Base-by-base conservation (phyloP, 2,888 invertebrate genomes). In the Charanyca ferruginea region DNA sequence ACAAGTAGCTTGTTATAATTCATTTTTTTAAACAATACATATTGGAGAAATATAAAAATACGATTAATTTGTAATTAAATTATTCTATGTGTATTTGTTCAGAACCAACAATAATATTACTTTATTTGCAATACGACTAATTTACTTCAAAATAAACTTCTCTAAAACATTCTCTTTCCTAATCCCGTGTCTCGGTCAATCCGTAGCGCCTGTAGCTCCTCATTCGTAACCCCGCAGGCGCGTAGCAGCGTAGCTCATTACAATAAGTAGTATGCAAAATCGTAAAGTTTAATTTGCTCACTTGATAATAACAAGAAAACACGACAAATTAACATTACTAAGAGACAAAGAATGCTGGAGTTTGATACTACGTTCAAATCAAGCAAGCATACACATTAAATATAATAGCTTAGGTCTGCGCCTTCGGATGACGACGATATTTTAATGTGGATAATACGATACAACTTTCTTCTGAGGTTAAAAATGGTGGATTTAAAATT, bases 311-410 rank as follows among this genome's bases (percentile, higher is more conserved):
- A 92, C 85, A 88, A 92, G 91, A 88, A 92, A 91, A 91, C 89
- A 90, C 90, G 93, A 94, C 94, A 94, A 94, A 95, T 94, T 94
- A 94, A 92, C 89, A 90, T 93, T 92, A 93, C 92, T 89, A 89
- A 91, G 90, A 91, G 90, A 93, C 91, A 91, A 94, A 90, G 93
- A 94, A 95, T 92, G 94, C 73, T 89, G 72, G 94, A 95, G 93
- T 95, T 95, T 94, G 94, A 94, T 95, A 95, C 93, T 95, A 94
- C 87, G 93, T 94, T 95, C 95, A 95, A 95, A 95, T 95, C 94
- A 93, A 94, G 92, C 89, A 86, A 84, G 89, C 91, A 89, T 91
- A 90, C 91, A 93, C 94, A 94, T 94, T 95, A 94, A 94, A 91
- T 93, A 91, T 93, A 93, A 94, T 90, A 91, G 93, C 91, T 87